These are phyloP conservation scores for Nyleta sp. DNA, from an alignment of 2,888 invertebrate species.

Conservation along the genomic window DNA sequence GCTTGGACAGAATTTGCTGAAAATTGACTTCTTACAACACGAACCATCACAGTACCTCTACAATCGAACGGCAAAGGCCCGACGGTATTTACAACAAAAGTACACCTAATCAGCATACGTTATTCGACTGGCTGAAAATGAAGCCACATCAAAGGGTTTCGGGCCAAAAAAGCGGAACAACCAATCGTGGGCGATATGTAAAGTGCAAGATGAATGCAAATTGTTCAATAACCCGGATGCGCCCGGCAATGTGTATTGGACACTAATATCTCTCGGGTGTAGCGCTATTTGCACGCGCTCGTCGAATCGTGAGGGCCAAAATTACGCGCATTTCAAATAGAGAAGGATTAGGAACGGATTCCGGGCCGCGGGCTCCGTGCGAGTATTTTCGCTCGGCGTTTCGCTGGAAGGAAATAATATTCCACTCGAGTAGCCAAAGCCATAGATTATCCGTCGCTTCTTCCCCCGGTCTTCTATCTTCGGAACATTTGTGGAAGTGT, in stretches of 20 bases:
- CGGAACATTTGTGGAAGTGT: slow-evolving; percentile 52
- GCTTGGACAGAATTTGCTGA: too few relatives aligned
- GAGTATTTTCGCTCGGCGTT: too few relatives aligned
- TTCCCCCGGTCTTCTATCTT: slow-evolving; percentile 54
- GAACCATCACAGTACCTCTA: too few relatives aligned
- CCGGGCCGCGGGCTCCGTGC: slow-evolving; percentile 27
- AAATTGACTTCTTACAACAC: too few relatives aligned
- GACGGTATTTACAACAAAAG: too few relatives aligned
- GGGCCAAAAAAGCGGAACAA: slow-evolving; percentile 20
- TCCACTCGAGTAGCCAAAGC: slow-evolving; percentile 63
- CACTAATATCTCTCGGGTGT: slow-evolving; percentile 47
- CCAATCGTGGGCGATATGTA: slow-evolving; percentile 12
- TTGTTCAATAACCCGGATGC: slow-evolving; percentile 30
- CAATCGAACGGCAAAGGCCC: too few relatives aligned
- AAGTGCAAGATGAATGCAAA: slow-evolving; percentile 37
- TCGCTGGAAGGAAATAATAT: slow-evolving; percentile 61
- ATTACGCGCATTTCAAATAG: slow-evolving; percentile 59
- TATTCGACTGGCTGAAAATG: too few relatives aligned
- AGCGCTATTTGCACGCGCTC: slow-evolving; percentile 41
- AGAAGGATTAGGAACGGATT: slow-evolving; percentile 61
- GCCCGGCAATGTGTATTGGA: slow-evolving; percentile 25
- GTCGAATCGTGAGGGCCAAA: slow-evolving; percentile 37
- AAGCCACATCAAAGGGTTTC: slow-evolving; percentile 21
- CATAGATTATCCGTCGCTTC: slow-evolving; percentile 66
- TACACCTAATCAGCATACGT: too few relatives aligned